Evolutionary conservation across 2,797 vertebrate genomes (phyloP).

Genomic region (Anguilla obscura): DNA sequence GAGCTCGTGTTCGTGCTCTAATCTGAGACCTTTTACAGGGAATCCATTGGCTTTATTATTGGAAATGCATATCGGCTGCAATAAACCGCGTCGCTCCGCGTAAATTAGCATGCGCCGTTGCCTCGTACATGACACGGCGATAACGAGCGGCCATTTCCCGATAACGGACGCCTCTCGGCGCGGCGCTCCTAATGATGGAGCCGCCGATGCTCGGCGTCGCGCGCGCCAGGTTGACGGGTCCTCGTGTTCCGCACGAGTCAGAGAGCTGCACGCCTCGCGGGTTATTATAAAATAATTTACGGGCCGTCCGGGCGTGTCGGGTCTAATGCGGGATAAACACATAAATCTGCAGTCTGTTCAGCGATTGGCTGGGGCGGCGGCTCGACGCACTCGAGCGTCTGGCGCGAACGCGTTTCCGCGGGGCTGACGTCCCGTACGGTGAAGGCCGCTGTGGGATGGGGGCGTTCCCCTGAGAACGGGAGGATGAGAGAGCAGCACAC

Average conservation of each 20-base stretch:
- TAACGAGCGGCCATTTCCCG: constrained; percentile 2
- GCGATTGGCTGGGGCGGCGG: constrained; percentile 66
- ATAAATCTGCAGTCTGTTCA: constrained; percentile 81
- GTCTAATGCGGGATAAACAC: constrained; percentile 85
- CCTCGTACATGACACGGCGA: constrained; percentile 7
- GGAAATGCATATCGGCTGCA: constrained; percentile 15
- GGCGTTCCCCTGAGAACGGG: constrained; percentile 71
- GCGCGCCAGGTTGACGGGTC: constrained; percentile 82
- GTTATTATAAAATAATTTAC: constrained; percentile 87
- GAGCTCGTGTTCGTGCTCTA: background rate
- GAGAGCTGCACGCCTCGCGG: constrained; percentile 79
- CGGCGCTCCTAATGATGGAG: constrained; percentile 20
- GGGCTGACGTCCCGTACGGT: constrained; percentile 77
- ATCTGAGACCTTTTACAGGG: background rate
- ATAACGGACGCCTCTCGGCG: background rate
- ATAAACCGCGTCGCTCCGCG: constrained; percentile 15
- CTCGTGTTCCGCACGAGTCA: constrained; percentile 81
- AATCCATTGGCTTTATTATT: constrained; percentile 9
- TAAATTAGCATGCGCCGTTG: constrained; percentile 22
- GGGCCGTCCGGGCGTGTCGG: constrained; percentile 81
- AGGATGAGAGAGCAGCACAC: constrained; percentile 77
- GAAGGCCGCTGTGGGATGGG: constrained; percentile 80
- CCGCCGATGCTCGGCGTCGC: constrained; percentile 68
- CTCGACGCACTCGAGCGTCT: constrained; percentile 76
- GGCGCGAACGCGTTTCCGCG: constrained; percentile 74